Conservation (phyloP, 1,140 invertebrate species). For the Meteorus sp. region DNA sequence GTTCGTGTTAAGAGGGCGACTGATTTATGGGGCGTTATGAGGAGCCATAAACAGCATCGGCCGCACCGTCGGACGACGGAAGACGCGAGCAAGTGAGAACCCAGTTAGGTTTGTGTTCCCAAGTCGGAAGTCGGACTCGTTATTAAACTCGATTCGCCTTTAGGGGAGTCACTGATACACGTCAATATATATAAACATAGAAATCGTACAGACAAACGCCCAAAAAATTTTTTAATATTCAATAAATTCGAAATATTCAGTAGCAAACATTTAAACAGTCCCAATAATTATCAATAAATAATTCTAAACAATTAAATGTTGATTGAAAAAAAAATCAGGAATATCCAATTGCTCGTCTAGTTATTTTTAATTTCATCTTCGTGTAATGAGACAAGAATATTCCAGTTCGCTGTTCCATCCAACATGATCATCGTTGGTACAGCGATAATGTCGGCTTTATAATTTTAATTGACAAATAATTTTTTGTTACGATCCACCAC, state of each 20-base stretch:
- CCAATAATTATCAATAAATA: too few species aligned
- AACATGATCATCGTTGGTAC: too few species aligned
- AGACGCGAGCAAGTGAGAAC: constrained; percentile 12
- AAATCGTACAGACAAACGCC: too few species aligned
- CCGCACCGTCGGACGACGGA: constrained; percentile 28
- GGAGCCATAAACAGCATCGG: constrained; percentile 57
- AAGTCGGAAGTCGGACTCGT: constrained; percentile 18
- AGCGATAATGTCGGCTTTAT: constrained; percentile 33
- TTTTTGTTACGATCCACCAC: constrained; percentile 24
- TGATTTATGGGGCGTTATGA: constrained; percentile 58
- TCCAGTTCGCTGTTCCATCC: too few species aligned
- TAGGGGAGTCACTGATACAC: constrained; percentile 12
- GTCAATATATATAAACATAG: too few species aligned
- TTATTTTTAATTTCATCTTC: too few species aligned
- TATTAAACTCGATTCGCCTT: constrained; percentile 29
- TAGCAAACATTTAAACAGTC: too few species aligned
- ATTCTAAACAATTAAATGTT: too few species aligned
- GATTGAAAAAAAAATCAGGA: too few species aligned
- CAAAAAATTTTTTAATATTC: too few species aligned
- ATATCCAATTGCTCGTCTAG: too few species aligned
- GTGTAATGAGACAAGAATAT: constrained; percentile 12
- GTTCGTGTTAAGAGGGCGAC: constrained; percentile 33
- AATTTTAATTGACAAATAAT: constrained; percentile 41
- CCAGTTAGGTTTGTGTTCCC: constrained; percentile 7
- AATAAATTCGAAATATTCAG: too few species aligned